Conservation (phyloP, 1,140 invertebrate species). For the Bombyx mandarina region DNA sequence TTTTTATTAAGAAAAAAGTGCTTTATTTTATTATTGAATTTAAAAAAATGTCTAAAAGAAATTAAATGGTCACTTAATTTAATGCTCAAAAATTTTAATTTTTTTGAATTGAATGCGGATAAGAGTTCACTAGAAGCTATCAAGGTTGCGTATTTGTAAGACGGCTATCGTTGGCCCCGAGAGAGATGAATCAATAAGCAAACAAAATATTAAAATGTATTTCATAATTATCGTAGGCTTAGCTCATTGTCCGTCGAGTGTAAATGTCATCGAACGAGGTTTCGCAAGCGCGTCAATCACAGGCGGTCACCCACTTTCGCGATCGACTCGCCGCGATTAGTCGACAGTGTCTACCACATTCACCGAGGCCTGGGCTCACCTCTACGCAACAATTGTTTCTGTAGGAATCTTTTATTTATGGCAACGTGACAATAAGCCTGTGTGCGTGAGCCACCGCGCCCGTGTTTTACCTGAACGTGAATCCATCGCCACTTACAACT, state of each 20-base stretch:
- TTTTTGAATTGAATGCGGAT: too few relatives aligned
- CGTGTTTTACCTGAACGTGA: constrained; percentile 62
- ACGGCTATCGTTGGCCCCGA: too few relatives aligned
- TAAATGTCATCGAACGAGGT: constrained; percentile 68
- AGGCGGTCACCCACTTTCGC: constrained; percentile 69
- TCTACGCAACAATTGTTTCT: constrained; percentile 71
- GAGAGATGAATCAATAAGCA: too few relatives aligned
- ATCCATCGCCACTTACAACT: constrained; percentile 17
- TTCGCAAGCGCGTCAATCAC: constrained; percentile 67
- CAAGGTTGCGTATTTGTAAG: too few relatives aligned
- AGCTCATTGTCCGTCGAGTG: constrained; percentile 52
- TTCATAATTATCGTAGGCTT: constrained; percentile 49
- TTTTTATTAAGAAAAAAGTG: neutral
- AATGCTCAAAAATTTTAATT: too few relatives aligned
- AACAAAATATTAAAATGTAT: constrained; percentile 17
- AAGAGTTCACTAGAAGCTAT: too few relatives aligned
- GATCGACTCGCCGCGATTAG: constrained; percentile 65
- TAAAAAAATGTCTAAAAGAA: too few relatives aligned
- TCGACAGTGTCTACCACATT: constrained; percentile 61
- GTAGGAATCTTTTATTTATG: constrained; percentile 71
- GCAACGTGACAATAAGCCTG: constrained; percentile 40
- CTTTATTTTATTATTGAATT: too few relatives aligned
- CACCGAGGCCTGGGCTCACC: constrained; percentile 62
- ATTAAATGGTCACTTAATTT: too few relatives aligned
- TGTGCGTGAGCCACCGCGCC: constrained; percentile 59